phyloP scores from a whole-genome alignment of 2,797 vertebrate species.

The Sarcoramphus papa region DNA sequence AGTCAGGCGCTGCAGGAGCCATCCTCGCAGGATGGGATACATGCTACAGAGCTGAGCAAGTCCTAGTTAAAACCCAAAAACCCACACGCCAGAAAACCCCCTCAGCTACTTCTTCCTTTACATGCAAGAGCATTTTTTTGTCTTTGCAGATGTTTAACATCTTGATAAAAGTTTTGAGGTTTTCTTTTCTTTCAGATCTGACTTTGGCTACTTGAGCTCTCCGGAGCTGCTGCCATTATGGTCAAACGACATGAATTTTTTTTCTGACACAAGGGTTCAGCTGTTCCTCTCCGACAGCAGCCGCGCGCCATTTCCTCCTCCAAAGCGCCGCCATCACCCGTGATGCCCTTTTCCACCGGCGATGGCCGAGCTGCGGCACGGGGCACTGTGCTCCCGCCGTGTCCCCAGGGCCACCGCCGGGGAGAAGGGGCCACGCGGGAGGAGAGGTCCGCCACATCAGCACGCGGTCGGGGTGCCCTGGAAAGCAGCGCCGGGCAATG shows the following conservation, averaged over 20 bases:
- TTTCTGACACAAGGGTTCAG: not conserved
- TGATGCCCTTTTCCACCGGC: not conserved
- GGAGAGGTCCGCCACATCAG: not conserved
- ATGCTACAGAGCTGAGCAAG: not conserved
- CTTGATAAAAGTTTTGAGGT: slow-evolving; percentile 36
- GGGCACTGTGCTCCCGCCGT: not conserved
- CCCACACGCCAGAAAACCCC: not conserved
- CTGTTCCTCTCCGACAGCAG: not conserved
- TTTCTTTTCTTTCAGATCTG: not conserved
- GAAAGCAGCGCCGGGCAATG: not conserved
- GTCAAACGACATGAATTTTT: not conserved
- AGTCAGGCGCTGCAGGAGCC: not conserved
- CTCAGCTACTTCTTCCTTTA: slow-evolving; percentile 7
- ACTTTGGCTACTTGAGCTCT: not conserved
- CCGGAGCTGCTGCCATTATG: not conserved
- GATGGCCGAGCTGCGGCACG: fast-evolving
- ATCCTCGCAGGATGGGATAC: not conserved
- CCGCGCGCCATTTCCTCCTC: not conserved
- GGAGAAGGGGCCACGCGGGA: not conserved
- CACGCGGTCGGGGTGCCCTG: not conserved
- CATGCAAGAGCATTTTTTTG: not conserved
- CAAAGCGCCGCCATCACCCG: fast-evolving
- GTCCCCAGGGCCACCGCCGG: not conserved
- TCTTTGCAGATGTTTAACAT: not conserved
- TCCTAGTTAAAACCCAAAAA: not conserved